Evolutionary conservation across 2,888 invertebrate species (phyloP).

Genomic region (Ferdinandea cuprea): DNA sequence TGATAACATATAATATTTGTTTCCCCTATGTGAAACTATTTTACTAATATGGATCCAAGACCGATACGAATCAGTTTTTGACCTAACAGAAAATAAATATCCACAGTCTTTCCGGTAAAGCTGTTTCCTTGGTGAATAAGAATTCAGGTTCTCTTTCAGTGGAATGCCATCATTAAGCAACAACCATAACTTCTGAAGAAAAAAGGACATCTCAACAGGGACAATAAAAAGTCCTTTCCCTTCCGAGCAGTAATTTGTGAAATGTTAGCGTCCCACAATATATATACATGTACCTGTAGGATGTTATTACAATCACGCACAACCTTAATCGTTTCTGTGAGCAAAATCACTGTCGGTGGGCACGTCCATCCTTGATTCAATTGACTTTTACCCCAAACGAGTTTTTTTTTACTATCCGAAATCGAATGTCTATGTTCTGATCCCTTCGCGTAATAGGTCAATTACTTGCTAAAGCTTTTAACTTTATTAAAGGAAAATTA

Average conservation of each 20-base stretch:
- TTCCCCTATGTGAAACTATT: conserved; percentile 35
- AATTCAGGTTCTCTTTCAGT: conserved; percentile 23
- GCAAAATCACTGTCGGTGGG: conserved; percentile 23
- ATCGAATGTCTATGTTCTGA: no score
- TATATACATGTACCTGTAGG: conserved; percentile 39
- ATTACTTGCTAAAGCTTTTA: conserved; percentile 21
- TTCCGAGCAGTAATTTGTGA: conserved; percentile 16
- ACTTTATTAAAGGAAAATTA: conserved; percentile 15
- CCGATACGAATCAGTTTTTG: conserved; percentile 30
- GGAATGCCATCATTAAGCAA: conserved; percentile 34
- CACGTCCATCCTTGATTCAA: conserved; percentile 31
- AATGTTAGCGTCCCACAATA: conserved; percentile 25
- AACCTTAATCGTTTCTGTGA: conserved; percentile 27
- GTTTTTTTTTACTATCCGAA: neutral
- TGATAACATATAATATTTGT: no score
- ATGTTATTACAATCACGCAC: conserved; percentile 43
- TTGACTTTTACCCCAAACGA: conserved; percentile 25
- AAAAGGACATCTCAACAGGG: conserved; percentile 21
- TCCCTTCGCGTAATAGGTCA: conserved; percentile 22
- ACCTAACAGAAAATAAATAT: conserved; percentile 13
- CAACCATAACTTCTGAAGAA: no score
- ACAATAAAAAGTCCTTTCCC: conserved; percentile 18
- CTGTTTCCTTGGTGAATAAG: conserved; percentile 7
- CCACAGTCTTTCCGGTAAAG: conserved; percentile 2
- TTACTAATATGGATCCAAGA: conserved; percentile 25